Evolutionary conservation across 1,140 invertebrate species (phyloP), one percentile per base, ranked within the genome.

Genomic region (Drosophila azteca): DNA sequence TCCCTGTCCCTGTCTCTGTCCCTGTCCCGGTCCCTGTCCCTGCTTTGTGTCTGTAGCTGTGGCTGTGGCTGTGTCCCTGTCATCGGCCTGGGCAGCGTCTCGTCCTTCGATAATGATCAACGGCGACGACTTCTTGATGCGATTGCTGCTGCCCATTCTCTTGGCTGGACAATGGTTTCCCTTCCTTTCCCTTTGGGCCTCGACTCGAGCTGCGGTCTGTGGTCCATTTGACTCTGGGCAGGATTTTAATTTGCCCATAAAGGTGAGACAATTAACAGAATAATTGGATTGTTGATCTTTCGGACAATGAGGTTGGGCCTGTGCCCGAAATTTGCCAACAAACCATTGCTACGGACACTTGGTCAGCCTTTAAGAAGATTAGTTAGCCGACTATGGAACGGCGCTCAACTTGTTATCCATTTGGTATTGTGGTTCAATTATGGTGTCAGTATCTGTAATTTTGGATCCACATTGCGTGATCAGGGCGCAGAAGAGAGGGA

Each of bases 201-300:
- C 51, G 52, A 35, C 45, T 39, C 11, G 35, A 39, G 20, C 50
- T 63, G 61, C 45, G 64, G 68, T 62, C 45, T 53, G 72, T 63
- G 63, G 77, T 76, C 59, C 68, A 83, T 88, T 89, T 88, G 83
- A 88, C 83, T 88, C 83, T 73, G 52, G 15, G 53, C 72, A 70
- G 85, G 83, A 88, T 88, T 88, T 88, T 83, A 88, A 88, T 88
- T 88, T 88, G 84, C 52, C 66, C 84, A 89, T 88, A 88, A 88
- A 88, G 83, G 84, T 88, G 83, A 88, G 84, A 88, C 83, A 88
- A 88, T 88, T 88, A 88, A 88, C 83, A 64, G 76, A 88, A 88
- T 88, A 88, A 88, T 88, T 88, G 83, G 83, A 88, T 88, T 88
- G 83, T 73, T 89, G 35, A 70, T 79, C 68, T 52, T 43, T 13